These are phyloP conservation scores for Protaetia brevitarsis DNA, from an alignment of 1,140 invertebrate genomes.

Conservation along the genomic window DNA sequence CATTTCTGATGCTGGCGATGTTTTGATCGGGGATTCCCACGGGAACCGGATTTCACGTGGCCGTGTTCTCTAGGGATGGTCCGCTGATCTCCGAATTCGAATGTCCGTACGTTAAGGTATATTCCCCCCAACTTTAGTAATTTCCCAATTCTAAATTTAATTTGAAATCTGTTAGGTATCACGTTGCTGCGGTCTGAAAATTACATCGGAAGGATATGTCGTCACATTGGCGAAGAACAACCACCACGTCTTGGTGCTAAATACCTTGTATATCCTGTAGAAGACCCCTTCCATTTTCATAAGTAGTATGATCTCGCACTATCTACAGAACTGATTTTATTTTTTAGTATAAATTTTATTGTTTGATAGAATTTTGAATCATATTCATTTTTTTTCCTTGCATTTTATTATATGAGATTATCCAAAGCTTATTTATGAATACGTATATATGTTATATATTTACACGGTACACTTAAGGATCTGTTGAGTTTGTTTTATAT, in stretches of 20 bases:
- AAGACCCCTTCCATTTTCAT: conserved; percentile 20
- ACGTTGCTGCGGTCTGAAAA: conserved; percentile 94
- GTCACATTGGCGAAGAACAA: conserved; percentile 98
- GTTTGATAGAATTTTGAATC: conserved; percentile 21
- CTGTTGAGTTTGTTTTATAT: conserved; percentile 31
- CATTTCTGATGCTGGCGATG: conserved; percentile 92
- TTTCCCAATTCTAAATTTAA: too few relatives aligned
- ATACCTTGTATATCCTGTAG: conserved; percentile 89
- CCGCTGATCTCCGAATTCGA: conserved; percentile 89
- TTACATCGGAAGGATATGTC: conserved; percentile 93
- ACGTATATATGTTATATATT: conserved; percentile 31
- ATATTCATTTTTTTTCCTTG: conserved; percentile 16
- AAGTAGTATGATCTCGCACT: conserved; percentile 44
- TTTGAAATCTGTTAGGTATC: conserved; percentile 71
- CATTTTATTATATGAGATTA: conserved; percentile 13
- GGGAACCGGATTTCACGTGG: conserved; percentile 96
- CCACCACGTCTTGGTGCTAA: conserved; percentile 94
- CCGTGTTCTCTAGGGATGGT: conserved; percentile 86
- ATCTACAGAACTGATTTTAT: conserved; percentile 46
- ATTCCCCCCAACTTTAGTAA: too few relatives aligned
- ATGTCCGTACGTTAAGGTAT: conserved; percentile 91
- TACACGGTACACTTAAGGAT: conserved; percentile 23
- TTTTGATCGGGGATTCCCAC: conserved; percentile 95
- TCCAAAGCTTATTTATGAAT: conserved; percentile 34
- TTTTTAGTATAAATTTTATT: conserved; percentile 28